phyloP scores from a whole-genome alignment of 2,113 vertebrate genomes.

The Parus major region DNA sequence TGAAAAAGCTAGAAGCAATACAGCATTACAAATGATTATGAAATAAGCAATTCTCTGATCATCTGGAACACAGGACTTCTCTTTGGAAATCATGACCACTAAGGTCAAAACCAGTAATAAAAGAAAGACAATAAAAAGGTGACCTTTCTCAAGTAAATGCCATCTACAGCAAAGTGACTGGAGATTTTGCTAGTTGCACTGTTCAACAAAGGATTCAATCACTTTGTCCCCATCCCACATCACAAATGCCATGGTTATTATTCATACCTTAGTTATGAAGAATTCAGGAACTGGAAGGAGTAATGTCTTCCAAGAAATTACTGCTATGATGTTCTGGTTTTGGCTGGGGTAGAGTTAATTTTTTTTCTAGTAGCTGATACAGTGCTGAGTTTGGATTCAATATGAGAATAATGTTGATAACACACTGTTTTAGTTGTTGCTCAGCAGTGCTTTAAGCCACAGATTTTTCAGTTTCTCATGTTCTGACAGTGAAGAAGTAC shows the following conservation, averaged over 20 bases:
- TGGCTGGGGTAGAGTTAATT: not conserved
- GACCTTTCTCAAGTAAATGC: not conserved
- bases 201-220: not conserved
- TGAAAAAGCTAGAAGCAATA: not conserved
- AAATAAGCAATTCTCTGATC: not conserved
- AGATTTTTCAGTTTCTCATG: not conserved
- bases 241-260: not conserved
- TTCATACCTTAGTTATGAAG: not conserved
- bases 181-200: not conserved
- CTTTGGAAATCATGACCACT: not conserved
- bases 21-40: not conserved
- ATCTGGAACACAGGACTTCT: not conserved
- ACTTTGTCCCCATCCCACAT: not conserved
- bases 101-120: not conserved
- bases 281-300: not conserved
- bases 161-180: not conserved
- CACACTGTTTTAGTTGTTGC: not conserved
- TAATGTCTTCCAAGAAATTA: not conserved
- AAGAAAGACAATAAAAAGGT: not conserved
- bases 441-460: not conserved
- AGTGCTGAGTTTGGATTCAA: not conserved
- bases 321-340: not conserved
- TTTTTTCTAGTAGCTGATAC: not conserved
- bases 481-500: not conserved
- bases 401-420: not conserved